Base-by-base conservation (phyloP, 2,888 invertebrate genomes). In the Amblyteles armatorius region DNA sequence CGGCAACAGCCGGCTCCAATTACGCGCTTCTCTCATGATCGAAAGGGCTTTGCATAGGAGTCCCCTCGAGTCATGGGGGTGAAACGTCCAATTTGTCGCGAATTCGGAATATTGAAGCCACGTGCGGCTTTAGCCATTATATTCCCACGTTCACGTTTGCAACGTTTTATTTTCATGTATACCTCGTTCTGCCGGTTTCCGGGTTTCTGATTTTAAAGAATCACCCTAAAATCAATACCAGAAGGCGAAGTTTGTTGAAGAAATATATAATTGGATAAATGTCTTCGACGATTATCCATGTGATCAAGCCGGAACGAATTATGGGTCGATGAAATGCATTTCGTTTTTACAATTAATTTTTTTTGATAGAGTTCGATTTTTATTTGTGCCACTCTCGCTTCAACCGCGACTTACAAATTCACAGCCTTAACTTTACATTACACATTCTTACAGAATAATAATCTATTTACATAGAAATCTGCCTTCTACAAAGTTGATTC, bases 351-450 rank as follows among this genome's bases (percentile, higher is more conserved):
- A 57, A 57, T 22, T 29, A 26, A 68, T 11, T 63, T 36, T 29
- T 76, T 76, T 63, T 40, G 26, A 76, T 67, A 83, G 68, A 76
- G 33, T 83, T 63, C 79, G 69, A 76, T 85, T 88, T 90, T 90
- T 91, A 91, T 91, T 91, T 83, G 79, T 72, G 86, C 89, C 86
- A 71, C 82, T 84, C 79, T 84, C 79, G 79, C 69, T 57, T 82
- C 65, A 83, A 72, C 84, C 74, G 26, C 87, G 85, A 86, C 33
- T 90, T 89, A 90, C 88, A 91, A 90, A 90, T 90, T 91, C 91
- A 91, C 91, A 91, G 91, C 91, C 91, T 90, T 87, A 84, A 89
- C 88, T 84, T 84, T 86, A 89, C 83, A 68, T 68, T 82, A 52
- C 60, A 69, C 65, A 19, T 72, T 72, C 36, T 65, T 67, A 74